Base-by-base conservation (phyloP, 2,797 vertebrate genomes). In the Chelmon rostratus region DNA sequence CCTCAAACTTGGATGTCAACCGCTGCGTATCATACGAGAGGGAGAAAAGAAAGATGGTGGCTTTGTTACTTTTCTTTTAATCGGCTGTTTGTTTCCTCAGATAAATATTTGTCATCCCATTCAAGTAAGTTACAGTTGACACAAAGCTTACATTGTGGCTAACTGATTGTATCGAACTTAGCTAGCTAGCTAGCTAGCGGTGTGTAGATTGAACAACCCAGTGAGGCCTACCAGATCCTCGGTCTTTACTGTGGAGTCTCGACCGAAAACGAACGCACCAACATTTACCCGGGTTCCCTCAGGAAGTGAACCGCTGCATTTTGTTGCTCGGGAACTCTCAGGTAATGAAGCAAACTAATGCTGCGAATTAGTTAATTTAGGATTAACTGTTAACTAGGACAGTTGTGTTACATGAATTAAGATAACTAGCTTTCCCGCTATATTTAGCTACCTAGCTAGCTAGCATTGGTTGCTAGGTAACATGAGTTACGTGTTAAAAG, bases 141-240 rank as follows among this genome's bases (percentile, higher is more conserved):
- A n/a, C 10, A 7, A 15, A 8, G 18, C 3, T 37, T 18, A 54
- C 8, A 5, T 6, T 6, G 47, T 3, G 1, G 70, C 65, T 72
- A 28, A 44, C 16, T 5, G 15, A 2, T 31, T 25, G 58, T 25
- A 62, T 21, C 7, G 21, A 42, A 21, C n/a, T 33, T 66, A 50
- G 68, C 54, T 50, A 67, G 33, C 21, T 25, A 50, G 58, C 74
- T 73, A 56, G 70, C 33, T 21, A 44, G 40, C 63, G 28, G 66
- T 57, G 42, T 70, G 33, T 62, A 50, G 8, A 28, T 13, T 37
- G 25, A 52, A 12, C 10, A 28, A 37, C 56, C 35, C 2, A 0
- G 21, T 0, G 58, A 67, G 67, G 79, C 72, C 76, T 63, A 23
- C 18, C 11, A 7, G 35, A 74, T 67, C 75, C 74, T 47, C 82